Conservation (phyloP, 1,140 invertebrate genomes). For the Sesamia nonagrioides region DNA sequence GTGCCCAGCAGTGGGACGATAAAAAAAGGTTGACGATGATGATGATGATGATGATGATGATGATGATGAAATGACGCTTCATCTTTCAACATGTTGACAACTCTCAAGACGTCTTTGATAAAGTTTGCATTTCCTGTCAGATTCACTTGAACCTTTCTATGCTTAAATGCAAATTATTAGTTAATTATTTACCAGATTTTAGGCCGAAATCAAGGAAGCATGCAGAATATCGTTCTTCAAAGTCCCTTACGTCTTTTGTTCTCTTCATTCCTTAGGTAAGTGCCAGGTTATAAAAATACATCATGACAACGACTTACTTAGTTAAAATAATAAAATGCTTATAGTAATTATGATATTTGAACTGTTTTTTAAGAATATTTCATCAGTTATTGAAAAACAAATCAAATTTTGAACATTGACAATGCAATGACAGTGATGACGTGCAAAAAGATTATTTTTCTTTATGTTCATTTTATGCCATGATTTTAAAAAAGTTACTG, state of each 20-base stretch:
- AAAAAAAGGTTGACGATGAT: too few species aligned
- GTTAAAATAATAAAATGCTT: slow-evolving; percentile 14
- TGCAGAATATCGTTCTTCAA: slow-evolving; percentile 77
- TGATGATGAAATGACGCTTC: too few species aligned
- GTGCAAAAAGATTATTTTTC: neutral
- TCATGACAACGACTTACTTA: slow-evolving; percentile 47
- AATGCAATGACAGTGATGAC: slow-evolving; percentile 37
- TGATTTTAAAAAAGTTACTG: neutral
- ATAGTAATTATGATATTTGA: too few species aligned
- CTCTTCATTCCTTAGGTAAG: slow-evolving; percentile 59
- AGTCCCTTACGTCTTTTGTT: slow-evolving; percentile 72
- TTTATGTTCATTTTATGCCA: slow-evolving; percentile 26
- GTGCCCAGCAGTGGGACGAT: too few species aligned
- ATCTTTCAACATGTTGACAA: too few species aligned
- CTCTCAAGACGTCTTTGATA: neutral
- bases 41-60: too few species aligned
- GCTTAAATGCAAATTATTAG: too few species aligned
- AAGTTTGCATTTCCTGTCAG: neutral
- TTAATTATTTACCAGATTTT: slow-evolving; percentile 72
- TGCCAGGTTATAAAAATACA: slow-evolving; percentile 51
- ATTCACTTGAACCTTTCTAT: too few species aligned
- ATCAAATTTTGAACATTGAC: slow-evolving; percentile 54
- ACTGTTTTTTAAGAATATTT: slow-evolving; percentile 32
- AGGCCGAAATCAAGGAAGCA: slow-evolving; percentile 79
- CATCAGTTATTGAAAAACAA: slow-evolving; percentile 34